Conservation (phyloP, 2,113 vertebrate species). For the Brachyhypopomus gauderio region DNA sequence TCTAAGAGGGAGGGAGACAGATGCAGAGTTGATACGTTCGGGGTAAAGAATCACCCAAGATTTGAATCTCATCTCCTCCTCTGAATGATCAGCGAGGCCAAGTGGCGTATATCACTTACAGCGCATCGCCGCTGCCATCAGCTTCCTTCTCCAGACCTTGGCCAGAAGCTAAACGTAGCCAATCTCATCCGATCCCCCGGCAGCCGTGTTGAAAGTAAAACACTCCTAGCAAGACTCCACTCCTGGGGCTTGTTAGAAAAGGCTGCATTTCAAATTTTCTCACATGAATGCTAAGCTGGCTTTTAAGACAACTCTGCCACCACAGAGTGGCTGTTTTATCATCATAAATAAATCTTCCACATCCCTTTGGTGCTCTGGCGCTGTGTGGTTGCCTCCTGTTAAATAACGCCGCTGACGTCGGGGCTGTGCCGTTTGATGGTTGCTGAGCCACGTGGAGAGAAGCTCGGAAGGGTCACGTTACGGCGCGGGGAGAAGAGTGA, state of each 20-base stretch:
- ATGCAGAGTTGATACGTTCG: neutral
- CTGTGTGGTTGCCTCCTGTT: neutral
- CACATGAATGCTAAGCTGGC: slow-evolving; percentile 13
- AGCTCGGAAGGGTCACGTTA: neutral
- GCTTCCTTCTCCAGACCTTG: slow-evolving; percentile 45
- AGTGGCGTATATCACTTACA: slow-evolving; percentile 39
- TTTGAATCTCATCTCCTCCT: slow-evolving; percentile 40
- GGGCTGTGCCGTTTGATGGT: neutral
- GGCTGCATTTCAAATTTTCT: slow-evolving; percentile 15
- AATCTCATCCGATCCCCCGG: slow-evolving; percentile 39
- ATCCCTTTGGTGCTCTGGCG: neutral
- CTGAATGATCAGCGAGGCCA: slow-evolving; percentile 52
- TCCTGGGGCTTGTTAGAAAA: slow-evolving; percentile 23
- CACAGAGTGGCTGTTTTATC: neutral
- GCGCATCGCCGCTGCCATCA: slow-evolving; percentile 3
- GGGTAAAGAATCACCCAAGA: neutral
- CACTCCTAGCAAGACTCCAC: slow-evolving; percentile 7
- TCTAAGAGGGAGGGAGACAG: slow-evolving; percentile 6
- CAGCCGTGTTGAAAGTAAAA: slow-evolving; percentile 39
- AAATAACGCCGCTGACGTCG: neutral
- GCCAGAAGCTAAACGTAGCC: slow-evolving; percentile 39
- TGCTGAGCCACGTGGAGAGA: neutral
- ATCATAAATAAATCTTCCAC: slow-evolving; percentile 19
- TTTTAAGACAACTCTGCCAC: slow-evolving; percentile 3
- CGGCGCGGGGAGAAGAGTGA: too few species aligned